phyloP scores from a whole-genome alignment of 2,113 vertebrate genomes.

The Pogonocichla stellata region DNA sequence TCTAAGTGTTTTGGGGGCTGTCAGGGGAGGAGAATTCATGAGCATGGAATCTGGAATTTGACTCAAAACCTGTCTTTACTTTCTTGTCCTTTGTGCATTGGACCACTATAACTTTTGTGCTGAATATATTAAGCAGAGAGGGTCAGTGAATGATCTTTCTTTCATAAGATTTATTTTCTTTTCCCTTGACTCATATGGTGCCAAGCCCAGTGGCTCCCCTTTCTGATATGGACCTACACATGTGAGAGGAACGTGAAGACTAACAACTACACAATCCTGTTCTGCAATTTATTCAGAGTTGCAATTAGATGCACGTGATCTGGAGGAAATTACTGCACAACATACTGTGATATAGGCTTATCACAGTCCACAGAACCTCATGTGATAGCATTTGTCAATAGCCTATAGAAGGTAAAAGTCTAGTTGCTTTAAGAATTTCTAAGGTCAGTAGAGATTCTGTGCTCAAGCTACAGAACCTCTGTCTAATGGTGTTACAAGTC shows the following conservation, averaged over 20 bases:
- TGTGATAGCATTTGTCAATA: neutral
- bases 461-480: neutral
- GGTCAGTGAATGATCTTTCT: neutral
- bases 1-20: neutral
- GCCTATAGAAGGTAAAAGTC: neutral
- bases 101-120: neutral
- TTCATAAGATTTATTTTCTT: neutral
- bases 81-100: neutral
- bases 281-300: neutral
- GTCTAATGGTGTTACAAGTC: neutral
- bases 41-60: neutral
- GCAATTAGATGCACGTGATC: neutral
- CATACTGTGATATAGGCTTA: neutral
- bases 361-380: neutral
- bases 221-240: neutral
- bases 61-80: neutral
- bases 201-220: neutral
- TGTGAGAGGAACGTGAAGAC: neutral
- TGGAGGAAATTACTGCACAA: neutral
- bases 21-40: neutral
- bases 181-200: neutral
- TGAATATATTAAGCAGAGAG: neutral
- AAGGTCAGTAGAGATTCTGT: neutral
- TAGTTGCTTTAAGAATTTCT: neutral
- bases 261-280: neutral